These are phyloP conservation scores for Silurus asotus DNA, from an alignment of 2,113 vertebrate genomes.

Conservation along the genomic window DNA sequence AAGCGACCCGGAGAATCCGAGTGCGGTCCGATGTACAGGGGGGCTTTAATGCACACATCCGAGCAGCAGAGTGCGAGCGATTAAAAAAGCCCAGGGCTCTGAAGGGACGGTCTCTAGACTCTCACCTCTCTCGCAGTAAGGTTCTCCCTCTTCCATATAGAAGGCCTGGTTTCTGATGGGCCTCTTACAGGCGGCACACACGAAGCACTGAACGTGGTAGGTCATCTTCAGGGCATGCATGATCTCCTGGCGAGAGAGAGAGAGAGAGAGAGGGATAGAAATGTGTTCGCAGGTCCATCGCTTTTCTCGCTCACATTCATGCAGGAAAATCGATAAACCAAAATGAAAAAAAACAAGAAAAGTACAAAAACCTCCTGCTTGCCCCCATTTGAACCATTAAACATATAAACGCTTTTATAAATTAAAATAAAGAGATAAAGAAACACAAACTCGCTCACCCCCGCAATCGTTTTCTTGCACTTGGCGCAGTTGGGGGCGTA, in stretches of 20 bases:
- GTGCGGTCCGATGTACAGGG: slow-evolving; percentile 26
- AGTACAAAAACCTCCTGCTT: background rate
- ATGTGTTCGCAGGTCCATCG: background rate
- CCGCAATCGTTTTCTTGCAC: slow-evolving; percentile 96
- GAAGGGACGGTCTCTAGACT: slow-evolving; percentile 19
- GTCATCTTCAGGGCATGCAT: slow-evolving; percentile 99
- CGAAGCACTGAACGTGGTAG: slow-evolving; percentile 95
- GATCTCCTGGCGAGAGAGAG: slow-evolving; percentile 80
- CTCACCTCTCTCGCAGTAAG: slow-evolving; percentile 95
- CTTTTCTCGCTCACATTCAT: background rate
- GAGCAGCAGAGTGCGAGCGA: slow-evolving; percentile 46
- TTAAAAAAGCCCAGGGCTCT: slow-evolving; percentile 28
- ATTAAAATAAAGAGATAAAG: background rate
- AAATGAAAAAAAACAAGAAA: background rate
- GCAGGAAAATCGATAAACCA: background rate
- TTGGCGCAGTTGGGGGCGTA: slow-evolving; percentile 93
- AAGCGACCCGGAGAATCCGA: background rate
- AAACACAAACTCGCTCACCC: slow-evolving; percentile 73
- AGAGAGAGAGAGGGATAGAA: background rate
- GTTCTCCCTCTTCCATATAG: slow-evolving; percentile 97
- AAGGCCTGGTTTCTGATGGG: slow-evolving; percentile 96
- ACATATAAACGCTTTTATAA: background rate
- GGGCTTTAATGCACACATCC: slow-evolving; percentile 28
- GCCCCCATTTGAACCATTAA: background rate
- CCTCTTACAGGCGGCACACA: slow-evolving; percentile 89